Evolutionary conservation across 2,113 vertebrate genomes (phyloP).

Genomic region (Pelobates fuscus): DNA sequence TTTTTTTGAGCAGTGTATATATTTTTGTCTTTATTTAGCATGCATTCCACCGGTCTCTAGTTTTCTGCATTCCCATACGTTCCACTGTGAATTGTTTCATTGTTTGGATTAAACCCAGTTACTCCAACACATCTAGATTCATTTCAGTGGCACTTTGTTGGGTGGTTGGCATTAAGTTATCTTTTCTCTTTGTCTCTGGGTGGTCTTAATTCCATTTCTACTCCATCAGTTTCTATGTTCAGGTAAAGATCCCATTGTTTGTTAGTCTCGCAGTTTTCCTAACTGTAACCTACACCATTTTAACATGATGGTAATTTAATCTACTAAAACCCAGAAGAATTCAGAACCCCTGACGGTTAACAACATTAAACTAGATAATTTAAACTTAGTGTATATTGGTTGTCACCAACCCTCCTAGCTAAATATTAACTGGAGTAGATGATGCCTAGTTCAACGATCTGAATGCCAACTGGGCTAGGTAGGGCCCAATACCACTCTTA

Average conservation of each 20-base stretch:
- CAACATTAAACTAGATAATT: too few species aligned
- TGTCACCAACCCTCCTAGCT: too few species aligned
- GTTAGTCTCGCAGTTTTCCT: neutral
- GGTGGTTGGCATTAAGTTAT: neutral
- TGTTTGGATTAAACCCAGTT: neutral
- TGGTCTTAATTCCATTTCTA: conserved; percentile 1
- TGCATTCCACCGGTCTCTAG: too few species aligned
- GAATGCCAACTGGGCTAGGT: too few species aligned
- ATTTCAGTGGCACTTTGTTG: neutral
- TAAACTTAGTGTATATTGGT: too few species aligned
- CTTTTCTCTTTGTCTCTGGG: conserved; percentile 1
- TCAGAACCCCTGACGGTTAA: too few species aligned
- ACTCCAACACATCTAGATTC: neutral
- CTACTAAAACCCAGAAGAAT: neutral
- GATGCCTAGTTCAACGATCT: too few species aligned
- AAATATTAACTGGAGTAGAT: too few species aligned
- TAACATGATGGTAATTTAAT: conserved; percentile 4
- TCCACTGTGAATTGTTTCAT: too few species aligned
- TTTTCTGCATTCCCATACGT: neutral
- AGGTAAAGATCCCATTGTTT: conserved; percentile 4
- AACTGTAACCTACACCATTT: neutral
- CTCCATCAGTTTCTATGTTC: neutral
- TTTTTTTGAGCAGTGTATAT: too few species aligned
- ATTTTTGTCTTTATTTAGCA: too few species aligned
- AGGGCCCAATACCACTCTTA: too few species aligned